Conservation (phyloP, 2,113 vertebrate species). For the Cyphomyrus discorhynchus region DNA sequence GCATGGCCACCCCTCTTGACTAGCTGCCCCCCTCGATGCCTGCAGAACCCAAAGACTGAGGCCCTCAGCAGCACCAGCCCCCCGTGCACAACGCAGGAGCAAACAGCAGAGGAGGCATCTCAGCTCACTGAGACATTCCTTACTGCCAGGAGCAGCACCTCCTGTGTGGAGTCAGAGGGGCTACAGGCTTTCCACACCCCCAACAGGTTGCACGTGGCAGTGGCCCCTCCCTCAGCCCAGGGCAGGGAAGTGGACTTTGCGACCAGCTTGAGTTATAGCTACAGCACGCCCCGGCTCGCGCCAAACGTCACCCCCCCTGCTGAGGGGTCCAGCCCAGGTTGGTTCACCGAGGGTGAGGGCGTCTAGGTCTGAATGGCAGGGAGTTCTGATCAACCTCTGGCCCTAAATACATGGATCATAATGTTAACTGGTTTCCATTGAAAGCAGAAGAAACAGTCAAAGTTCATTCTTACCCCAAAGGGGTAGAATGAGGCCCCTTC, state of each 20-base stretch:
- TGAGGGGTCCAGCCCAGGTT: constrained; percentile 36
- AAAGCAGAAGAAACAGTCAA: background rate
- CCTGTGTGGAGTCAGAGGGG: constrained; percentile 47
- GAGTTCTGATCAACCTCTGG: background rate
- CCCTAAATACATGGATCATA: background rate
- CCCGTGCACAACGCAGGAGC: background rate
- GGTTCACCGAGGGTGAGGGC: constrained; percentile 17
- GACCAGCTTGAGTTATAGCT: constrained; percentile 47
- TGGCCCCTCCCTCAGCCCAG: constrained; percentile 13
- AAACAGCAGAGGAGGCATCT: background rate
- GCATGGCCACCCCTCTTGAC: background rate
- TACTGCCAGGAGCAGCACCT: constrained; percentile 48
- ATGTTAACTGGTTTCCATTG: background rate
- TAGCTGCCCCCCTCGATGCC: background rate
- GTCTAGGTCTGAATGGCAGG: background rate
- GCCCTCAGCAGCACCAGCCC: constrained; percentile 27
- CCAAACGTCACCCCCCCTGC: constrained; percentile 7
- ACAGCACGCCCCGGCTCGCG: background rate
- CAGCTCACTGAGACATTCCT: constrained; percentile 38
- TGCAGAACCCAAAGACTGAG: constrained; percentile 30
- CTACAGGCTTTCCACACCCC: constrained; percentile 37
- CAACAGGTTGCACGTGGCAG: constrained; percentile 24
- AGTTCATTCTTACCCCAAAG: background rate
- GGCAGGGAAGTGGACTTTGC: constrained; percentile 35
- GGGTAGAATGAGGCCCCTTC: background rate